These are phyloP conservation scores for Chrysolophus pictus DNA, from an alignment of 2,797 vertebrate genomes.

Conservation along the genomic window DNA sequence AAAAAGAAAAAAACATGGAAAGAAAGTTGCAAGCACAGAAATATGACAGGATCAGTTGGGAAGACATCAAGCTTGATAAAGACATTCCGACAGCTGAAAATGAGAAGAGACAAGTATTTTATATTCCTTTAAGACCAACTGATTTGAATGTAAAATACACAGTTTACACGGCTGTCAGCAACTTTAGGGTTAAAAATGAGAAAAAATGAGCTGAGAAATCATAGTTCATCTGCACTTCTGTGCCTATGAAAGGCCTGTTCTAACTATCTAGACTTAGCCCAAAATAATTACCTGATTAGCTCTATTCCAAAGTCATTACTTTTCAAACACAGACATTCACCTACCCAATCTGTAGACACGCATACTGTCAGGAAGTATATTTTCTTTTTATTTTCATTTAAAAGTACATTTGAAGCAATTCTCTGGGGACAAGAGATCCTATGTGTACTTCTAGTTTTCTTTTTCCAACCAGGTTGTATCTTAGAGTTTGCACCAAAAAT, in stretches of 20 bases:
- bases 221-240: neutral
- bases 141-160: neutral
- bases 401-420: neutral
- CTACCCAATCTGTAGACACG: neutral
- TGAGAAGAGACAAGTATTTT: neutral
- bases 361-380: neutral
- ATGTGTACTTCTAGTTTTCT: neutral
- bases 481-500: neutral
- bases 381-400: neutral
- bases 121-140: neutral
- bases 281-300: neutral
- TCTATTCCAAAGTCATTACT: neutral
- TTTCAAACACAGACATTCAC: neutral
- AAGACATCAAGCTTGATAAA: neutral
- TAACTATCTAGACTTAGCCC: neutral
- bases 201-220: neutral
- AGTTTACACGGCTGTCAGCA: neutral
- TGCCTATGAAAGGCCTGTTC: neutral
- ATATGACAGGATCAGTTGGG: rapidly evolving
- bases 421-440: rapidly evolving
- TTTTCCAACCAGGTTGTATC: neutral
- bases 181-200: neutral
- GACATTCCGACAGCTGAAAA: neutral
- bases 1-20: neutral
- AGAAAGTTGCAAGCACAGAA: neutral